phyloP scores from a whole-genome alignment of 2,888 invertebrate genomes.

The Microplitis deprimator region DNA sequence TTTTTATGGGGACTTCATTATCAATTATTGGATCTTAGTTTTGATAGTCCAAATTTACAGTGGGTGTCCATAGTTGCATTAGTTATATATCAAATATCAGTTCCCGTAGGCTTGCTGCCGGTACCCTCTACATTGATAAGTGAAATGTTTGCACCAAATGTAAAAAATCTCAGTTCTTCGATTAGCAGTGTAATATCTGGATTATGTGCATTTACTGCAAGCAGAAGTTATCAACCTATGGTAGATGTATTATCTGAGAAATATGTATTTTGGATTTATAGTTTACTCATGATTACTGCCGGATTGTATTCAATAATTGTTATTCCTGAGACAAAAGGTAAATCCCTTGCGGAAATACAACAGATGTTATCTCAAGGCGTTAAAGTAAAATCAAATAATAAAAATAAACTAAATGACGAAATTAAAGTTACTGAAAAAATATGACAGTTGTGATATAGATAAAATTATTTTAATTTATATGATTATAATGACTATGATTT shows the following conservation, averaged over 20 bases:
- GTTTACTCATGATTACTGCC: constrained; percentile 44
- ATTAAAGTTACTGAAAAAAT: neutral
- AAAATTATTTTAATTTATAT: neutral
- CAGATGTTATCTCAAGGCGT: constrained; percentile 21
- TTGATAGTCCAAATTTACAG: constrained; percentile 48
- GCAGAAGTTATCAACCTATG: constrained; percentile 58
- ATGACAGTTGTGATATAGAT: neutral
- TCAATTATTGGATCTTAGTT: constrained; percentile 47
- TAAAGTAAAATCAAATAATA: neutral
- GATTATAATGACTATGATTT: neutral
- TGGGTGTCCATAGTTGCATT: constrained; percentile 56
- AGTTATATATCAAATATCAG: constrained; percentile 50
- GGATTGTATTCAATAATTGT: constrained; percentile 42
- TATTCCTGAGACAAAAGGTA: constrained; percentile 63
- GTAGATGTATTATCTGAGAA: constrained; percentile 52
- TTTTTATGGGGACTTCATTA: constrained; percentile 56
- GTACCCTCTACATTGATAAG: constrained; percentile 60
- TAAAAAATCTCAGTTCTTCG: constrained; percentile 60
- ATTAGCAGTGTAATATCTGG: constrained; percentile 55
- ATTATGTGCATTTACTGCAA: constrained; percentile 57
- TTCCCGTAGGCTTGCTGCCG: constrained; percentile 54
- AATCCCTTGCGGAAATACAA: constrained; percentile 62
- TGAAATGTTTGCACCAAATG: constrained; percentile 59
- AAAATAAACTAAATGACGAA: neutral
- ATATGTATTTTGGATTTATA: constrained; percentile 59